Evolutionary conservation across 2,113 vertebrate species (phyloP).

Genomic region (Illadopsis cleaveri): DNA sequence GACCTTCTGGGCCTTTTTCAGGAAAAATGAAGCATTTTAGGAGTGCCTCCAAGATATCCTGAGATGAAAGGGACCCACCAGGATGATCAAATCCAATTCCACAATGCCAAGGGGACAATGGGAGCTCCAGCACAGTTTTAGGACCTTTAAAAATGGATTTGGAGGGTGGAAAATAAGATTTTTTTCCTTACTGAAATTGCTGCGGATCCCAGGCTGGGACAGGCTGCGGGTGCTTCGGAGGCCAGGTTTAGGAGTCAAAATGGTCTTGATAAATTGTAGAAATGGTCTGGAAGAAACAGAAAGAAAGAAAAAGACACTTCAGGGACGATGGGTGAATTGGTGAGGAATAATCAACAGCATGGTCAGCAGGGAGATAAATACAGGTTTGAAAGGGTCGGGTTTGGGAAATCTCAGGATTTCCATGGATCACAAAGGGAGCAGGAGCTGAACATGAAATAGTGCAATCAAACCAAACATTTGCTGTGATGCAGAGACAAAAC

Average conservation of each 20-base stretch:
- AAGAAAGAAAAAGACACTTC: neutral
- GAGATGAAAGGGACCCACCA: neutral
- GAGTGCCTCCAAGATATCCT: neutral
- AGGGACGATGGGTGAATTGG: neutral
- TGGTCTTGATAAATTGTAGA: conserved; percentile 58
- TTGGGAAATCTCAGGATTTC: neutral
- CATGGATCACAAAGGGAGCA: neutral
- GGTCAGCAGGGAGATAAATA: neutral
- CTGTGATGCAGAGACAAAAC: neutral
- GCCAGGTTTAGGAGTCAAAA: conserved; percentile 56
- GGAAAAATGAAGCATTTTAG: neutral
- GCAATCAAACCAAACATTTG: neutral
- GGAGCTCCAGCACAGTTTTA: neutral
- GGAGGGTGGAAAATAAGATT: neutral
- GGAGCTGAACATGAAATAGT: neutral
- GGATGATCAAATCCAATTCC: neutral
- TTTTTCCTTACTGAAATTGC: conserved; percentile 43
- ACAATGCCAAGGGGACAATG: neutral
- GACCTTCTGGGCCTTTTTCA: neutral
- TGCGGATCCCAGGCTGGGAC: conserved; percentile 21
- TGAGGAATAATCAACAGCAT: neutral
- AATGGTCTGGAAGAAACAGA: conserved; percentile 51
- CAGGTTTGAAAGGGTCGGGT: neutral
- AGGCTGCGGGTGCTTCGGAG: conserved; percentile 25
- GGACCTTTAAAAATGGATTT: neutral